Evolutionary conservation across 2,113 vertebrate species (phyloP), one percentile per base, ranked within the genome.

Genomic region (Ciconia maguari): DNA sequence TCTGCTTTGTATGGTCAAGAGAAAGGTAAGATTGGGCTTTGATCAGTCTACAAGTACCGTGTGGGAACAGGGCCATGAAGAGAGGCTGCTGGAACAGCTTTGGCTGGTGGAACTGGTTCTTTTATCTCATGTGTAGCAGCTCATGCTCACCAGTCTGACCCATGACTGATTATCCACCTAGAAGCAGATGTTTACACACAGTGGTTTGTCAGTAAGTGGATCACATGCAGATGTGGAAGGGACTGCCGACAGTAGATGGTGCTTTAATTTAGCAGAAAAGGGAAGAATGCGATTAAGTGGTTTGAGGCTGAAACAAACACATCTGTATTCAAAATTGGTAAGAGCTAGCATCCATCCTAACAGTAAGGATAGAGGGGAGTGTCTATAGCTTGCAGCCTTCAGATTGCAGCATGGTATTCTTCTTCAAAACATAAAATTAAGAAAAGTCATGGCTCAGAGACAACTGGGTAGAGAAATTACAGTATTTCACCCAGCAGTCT

Each of bases 181-280:
- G 64, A 94, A 42, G 58, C 72, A 93, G 76, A 83, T 74, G 81
- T 90, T 96, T 94, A 61, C 51, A 75, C 15, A 15, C 55, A 58
- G 64, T 41, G 41, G 74, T 83, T 89, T 83, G 36, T 80, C 72
- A 15, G 60, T 54, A 32, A 58, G 69, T 62, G 87, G 51, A 71
- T 95, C 74, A 32, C 65, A 24, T 81, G 77, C 80, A 89, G 83
- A 82, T 95, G 95, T 94, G 94, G 44, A 96, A 84, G 86, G 80
- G 52, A 52, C 72, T 94, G 36, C 91, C 94, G 91, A 92, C 96
- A 93, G 96, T 87, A 96, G 95, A 96, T 94, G 96, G 90, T 96
- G 96, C 96, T 97, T 97, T 97, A 91, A 97, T 97, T 96, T 96
- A 94, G 91, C 94, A 87, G 90, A 89, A 94, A 71, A 72, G 72